phyloP scores from a whole-genome alignment of 2,797 vertebrate species.

The Otolemur crassicaudatus region DNA sequence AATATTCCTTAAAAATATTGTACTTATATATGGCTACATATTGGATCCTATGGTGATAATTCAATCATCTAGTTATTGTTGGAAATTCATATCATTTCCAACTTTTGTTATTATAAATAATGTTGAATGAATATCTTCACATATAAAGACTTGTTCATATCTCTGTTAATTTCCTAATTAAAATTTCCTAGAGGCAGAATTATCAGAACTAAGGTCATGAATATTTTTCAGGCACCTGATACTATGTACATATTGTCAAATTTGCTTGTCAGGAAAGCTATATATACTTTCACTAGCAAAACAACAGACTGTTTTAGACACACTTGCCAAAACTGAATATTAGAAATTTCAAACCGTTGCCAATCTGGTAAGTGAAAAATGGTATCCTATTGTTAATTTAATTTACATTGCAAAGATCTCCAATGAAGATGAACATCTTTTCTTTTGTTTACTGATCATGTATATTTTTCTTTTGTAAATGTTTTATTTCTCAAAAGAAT shows the following conservation, averaged over 20 bases:
- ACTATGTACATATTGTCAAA: not conserved
- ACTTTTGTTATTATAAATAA: conserved; percentile 49
- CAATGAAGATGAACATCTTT: conserved; percentile 7
- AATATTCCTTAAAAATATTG: conserved; percentile 45
- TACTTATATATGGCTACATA: conserved; percentile 41
- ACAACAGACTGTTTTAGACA: conserved; percentile 7
- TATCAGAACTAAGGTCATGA: not conserved
- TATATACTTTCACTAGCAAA: not conserved
- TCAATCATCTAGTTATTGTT: conserved; percentile 14
- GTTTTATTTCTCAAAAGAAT: conserved; percentile 53
- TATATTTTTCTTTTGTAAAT: conserved; percentile 54
- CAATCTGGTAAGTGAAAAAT: conserved; percentile 37
- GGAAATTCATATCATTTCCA: conserved; percentile 23
- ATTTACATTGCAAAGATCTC: conserved; percentile 36
- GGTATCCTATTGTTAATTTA: not conserved
- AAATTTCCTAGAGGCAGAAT: conserved; percentile 62
- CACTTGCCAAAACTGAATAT: not conserved
- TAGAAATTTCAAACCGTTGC: conserved; percentile 57
- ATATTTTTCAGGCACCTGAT: conserved; percentile 40
- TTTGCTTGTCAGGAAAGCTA: conserved; percentile 37
- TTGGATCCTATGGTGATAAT: not conserved
- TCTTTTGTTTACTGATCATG: not conserved
- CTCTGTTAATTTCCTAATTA: conserved; percentile 52
- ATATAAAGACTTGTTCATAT: conserved; percentile 54
- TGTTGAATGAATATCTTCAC: not conserved